These are phyloP conservation scores for Hybos culiciformis DNA, from an alignment of 2,888 invertebrate genomes.

Conservation along the genomic window DNA sequence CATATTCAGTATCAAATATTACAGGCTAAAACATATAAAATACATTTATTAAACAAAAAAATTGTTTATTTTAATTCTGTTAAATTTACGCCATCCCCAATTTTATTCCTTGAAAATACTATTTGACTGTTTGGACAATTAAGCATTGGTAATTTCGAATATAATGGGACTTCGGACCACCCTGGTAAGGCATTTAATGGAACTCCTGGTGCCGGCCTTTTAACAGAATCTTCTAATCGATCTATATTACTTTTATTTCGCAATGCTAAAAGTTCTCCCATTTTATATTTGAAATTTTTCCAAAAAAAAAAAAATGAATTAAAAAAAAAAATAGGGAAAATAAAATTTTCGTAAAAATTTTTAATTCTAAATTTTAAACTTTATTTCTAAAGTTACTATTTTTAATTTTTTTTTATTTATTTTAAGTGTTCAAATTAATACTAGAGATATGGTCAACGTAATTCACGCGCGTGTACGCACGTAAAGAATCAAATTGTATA, in stretches of 20 bases:
- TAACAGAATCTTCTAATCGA: slow-evolving; percentile 7
- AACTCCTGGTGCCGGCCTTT: slow-evolving; percentile 19
- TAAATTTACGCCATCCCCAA: slow-evolving; percentile 26
- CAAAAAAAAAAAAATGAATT: too few species aligned
- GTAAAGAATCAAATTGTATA: too few species aligned
- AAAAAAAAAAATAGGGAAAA: too few species aligned
- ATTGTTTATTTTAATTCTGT: background rate
- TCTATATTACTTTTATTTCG: slow-evolving; percentile 14
- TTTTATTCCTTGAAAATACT: slow-evolving; percentile 32
- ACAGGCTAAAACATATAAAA: slow-evolving; percentile 18
- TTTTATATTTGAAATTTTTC: too few species aligned
- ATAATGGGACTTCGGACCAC: slow-evolving; percentile 30
- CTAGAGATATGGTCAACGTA: too few species aligned
- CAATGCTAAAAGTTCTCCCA: slow-evolving; percentile 25
- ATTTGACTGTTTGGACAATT: slow-evolving; percentile 33
- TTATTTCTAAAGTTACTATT: too few species aligned
- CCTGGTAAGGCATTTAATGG: slow-evolving; percentile 33
- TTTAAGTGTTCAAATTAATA: too few species aligned
- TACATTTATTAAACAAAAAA: background rate
- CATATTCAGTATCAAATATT: slow-evolving; percentile 25
- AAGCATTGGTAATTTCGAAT: slow-evolving; percentile 32
- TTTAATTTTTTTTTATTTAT: too few species aligned
- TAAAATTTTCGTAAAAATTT: too few species aligned
- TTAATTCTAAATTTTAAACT: too few species aligned
- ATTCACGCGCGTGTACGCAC: too few species aligned